phyloP scores from a whole-genome alignment of 2,888 invertebrate genomes.

The Stenichneumon culpator region DNA sequence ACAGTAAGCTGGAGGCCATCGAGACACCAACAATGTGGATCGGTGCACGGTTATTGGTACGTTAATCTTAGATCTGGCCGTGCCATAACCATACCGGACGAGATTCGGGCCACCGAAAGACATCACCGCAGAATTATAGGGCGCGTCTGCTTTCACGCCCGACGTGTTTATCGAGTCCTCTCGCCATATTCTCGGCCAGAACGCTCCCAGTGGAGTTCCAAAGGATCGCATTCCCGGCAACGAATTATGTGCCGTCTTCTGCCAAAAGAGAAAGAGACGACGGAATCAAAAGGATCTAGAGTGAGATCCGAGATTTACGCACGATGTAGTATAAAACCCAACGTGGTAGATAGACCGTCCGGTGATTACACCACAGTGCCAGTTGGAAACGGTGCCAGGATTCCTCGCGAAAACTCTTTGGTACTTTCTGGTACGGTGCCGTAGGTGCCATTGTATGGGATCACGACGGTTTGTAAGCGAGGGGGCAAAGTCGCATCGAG shows the following conservation, averaged over 20 bases:
- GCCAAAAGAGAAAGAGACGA: constrained; percentile 57
- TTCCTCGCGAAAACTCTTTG: constrained; percentile 62
- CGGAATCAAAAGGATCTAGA: constrained; percentile 42
- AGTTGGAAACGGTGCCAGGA: constrained; percentile 80
- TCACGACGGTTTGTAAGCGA: constrained; percentile 19
- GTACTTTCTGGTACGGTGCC: constrained; percentile 14
- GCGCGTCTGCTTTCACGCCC: constrained; percentile 49
- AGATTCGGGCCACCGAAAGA: constrained; percentile 12
- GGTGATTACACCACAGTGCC: constrained; percentile 80
- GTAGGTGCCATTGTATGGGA: not conserved
- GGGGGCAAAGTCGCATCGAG: not conserved
- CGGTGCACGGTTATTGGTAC: not conserved
- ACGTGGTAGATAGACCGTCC: constrained; percentile 54
- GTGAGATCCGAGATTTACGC: constrained; percentile 58
- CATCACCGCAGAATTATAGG: constrained; percentile 45
- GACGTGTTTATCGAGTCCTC: constrained; percentile 56
- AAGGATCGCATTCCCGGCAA: constrained; percentile 13
- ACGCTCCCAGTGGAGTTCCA: constrained; percentile 17
- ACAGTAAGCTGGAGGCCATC: not conserved
- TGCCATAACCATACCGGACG: constrained; percentile 12
- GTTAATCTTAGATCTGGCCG: not conserved
- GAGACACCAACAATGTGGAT: not conserved
- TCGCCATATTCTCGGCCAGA: constrained; percentile 24
- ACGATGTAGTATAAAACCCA: constrained; percentile 70
- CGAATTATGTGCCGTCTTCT: constrained; percentile 58